Percentiles rank a stretch among this genome's conserved stretches.
Evolutionary conservation across 2,113 vertebrate genomes (phyloP).

Genomic region (Pontoporia blainvillei): DNA sequence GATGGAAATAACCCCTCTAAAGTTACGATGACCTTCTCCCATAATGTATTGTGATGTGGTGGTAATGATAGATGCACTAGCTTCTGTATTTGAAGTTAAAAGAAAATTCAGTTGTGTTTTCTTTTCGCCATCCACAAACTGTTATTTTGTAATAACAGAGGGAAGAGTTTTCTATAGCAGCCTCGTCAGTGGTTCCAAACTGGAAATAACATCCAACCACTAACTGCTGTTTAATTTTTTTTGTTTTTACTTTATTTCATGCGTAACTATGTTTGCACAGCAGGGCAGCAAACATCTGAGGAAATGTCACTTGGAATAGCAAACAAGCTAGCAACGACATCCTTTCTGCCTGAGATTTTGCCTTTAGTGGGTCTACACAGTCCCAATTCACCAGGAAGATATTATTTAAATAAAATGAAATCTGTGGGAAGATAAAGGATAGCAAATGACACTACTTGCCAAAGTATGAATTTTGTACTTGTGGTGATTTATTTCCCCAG

Average conservation of each 20-base stretch:
- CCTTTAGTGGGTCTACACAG: background rate
- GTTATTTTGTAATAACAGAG: slow-evolving; percentile 83
- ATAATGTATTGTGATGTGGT: slow-evolving; percentile 72
- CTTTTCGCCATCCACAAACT: slow-evolving; percentile 79
- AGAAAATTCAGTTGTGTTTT: slow-evolving; percentile 80
- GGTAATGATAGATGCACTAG: slow-evolving; percentile 74
- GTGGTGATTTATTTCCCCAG: background rate
- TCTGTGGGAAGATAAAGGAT: background rate
- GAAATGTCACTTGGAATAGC: slow-evolving; percentile 64
- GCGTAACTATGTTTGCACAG: slow-evolving; percentile 74
- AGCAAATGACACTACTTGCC: background rate
- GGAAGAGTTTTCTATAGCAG: slow-evolving; percentile 79
- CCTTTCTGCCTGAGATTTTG: background rate
- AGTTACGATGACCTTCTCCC: slow-evolving; percentile 79
- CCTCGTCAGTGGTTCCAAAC: slow-evolving; percentile 77
- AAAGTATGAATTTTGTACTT: background rate
- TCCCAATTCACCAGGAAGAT: background rate
- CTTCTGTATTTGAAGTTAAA: slow-evolving; percentile 80
- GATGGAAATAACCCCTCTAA: slow-evolving; percentile 79
- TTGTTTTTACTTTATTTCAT: slow-evolving; percentile 68
- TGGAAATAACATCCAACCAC: slow-evolving; percentile 82
- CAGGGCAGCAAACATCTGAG: slow-evolving; percentile 60
- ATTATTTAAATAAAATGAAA: slow-evolving; percentile 4
- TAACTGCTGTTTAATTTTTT: slow-evolving; percentile 76
- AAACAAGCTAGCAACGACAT: slow-evolving; percentile 28